These are phyloP conservation scores for Drosophila trapezifrons DNA, from an alignment of 1,140 invertebrate genomes.

Conservation along the genomic window DNA sequence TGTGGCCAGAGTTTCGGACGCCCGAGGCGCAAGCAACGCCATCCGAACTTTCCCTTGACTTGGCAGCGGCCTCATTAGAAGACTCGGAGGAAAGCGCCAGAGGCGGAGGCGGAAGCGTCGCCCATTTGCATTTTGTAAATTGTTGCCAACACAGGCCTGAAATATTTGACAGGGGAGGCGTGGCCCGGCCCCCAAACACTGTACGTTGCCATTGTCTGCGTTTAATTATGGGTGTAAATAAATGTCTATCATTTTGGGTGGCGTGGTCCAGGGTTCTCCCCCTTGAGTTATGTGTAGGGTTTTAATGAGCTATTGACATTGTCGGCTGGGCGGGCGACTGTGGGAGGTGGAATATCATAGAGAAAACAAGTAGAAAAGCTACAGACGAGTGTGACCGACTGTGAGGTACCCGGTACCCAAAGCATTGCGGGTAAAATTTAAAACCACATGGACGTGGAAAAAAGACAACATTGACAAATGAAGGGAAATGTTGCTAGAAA, in stretches of 20 bases:
- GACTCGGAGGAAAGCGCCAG: not conserved
- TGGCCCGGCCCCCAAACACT: conserved; percentile 24
- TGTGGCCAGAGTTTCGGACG: conserved; percentile 53
- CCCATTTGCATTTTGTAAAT: conserved; percentile 75
- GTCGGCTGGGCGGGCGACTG: conserved; percentile 9
- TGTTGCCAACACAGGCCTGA: conserved; percentile 63
- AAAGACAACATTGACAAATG: too few relatives aligned
- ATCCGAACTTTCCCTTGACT: conserved; percentile 52
- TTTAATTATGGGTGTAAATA: conserved; percentile 82
- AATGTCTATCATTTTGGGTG: conserved; percentile 69
- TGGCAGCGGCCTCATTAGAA: conserved; percentile 57
- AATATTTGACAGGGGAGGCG: conserved; percentile 70
- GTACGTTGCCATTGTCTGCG: conserved; percentile 66
- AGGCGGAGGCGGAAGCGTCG: conserved; percentile 12
- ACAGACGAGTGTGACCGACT: too few relatives aligned
- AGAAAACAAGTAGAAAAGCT: not conserved
- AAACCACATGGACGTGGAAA: too few relatives aligned
- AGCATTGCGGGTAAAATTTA: too few relatives aligned
- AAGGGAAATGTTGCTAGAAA: too few relatives aligned
- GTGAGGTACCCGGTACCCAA: too few relatives aligned
- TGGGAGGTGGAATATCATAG: not conserved
- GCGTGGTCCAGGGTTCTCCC: conserved; percentile 40
- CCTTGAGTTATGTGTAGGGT: conserved; percentile 50
- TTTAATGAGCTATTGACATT: conserved; percentile 72
- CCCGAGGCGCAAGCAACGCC: conserved; percentile 37